These are phyloP conservation scores for Chrysomallon squamiferum DNA, from an alignment of 1,140 invertebrate species.

Conservation along the genomic window DNA sequence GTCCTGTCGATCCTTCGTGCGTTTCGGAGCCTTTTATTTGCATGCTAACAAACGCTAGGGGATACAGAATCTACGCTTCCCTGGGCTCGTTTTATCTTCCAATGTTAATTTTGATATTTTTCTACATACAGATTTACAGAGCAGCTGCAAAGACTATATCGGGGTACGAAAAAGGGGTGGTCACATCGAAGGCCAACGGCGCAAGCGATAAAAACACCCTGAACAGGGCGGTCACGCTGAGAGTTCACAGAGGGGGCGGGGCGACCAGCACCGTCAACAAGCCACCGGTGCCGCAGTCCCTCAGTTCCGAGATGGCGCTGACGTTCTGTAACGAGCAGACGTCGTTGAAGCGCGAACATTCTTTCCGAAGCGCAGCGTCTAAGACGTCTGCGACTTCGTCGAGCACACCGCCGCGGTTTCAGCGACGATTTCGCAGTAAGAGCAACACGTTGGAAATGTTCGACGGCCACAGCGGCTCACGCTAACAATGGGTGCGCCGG, in stretches of 20 bases:
- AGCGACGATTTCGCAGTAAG: too few relatives aligned
- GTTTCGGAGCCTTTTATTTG: constrained; percentile 65
- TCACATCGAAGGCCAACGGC: constrained; percentile 78
- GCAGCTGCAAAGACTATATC: constrained; percentile 88
- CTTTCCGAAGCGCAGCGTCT: background rate
- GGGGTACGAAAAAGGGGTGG: constrained; percentile 82
- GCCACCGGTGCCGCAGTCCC: background rate
- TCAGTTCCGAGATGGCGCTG: background rate
- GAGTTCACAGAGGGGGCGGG: constrained; percentile 82
- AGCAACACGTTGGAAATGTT: background rate
- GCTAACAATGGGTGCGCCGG: background rate
- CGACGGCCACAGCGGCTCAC: background rate
- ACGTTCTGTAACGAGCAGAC: background rate
- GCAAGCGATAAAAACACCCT: constrained; percentile 46
- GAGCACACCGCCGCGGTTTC: too few relatives aligned
- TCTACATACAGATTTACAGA: constrained; percentile 93
- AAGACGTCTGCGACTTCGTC: too few relatives aligned
- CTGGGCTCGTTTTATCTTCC: constrained; percentile 94
- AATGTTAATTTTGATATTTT: constrained; percentile 96
- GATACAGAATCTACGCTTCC: constrained; percentile 93
- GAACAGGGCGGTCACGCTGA: constrained; percentile 83
- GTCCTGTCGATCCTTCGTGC: constrained; percentile 2
- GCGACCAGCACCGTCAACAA: constrained; percentile 21
- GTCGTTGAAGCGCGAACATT: constrained; percentile 3
- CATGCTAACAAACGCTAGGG: constrained; percentile 87